Evolutionary conservation across 2,888 invertebrate genomes (phyloP).

Genomic region (Epirrhoe tristata): DNA sequence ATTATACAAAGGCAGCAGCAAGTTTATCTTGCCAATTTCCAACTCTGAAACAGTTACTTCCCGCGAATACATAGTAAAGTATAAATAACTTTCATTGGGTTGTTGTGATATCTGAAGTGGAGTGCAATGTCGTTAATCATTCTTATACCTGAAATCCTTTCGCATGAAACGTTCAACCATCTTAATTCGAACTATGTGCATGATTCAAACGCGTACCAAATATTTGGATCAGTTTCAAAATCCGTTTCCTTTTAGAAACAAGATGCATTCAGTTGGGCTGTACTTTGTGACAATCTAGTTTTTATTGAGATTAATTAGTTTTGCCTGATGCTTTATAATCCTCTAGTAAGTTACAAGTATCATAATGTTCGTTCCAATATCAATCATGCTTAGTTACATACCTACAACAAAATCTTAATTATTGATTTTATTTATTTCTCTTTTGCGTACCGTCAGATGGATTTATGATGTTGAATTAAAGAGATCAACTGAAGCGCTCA

Average conservation of each 20-base stretch:
- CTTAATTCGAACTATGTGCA: conserved; percentile 22
- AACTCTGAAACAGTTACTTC: not conserved
- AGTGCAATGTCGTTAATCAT: conserved; percentile 16
- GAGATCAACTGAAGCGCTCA: no score
- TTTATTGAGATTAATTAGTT: conserved; percentile 26
- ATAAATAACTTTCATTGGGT: conserved; percentile 1
- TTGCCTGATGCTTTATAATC: conserved; percentile 3
- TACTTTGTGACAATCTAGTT: conserved; percentile 29
- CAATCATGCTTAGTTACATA: not conserved
- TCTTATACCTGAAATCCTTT: conserved; percentile 16
- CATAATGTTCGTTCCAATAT: no score
- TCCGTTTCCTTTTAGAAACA: conserved; percentile 29
- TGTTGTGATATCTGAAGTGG: conserved; percentile 6
- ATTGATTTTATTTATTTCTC: no score
- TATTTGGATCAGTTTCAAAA: conserved; percentile 38
- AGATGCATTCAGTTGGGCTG: conserved; percentile 22
- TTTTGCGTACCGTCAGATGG: no score
- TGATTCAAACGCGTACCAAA: conserved; percentile 29
- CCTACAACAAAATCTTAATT: no score
- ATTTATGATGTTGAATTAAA: no score
- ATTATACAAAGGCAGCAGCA: not conserved
- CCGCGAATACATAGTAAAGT: not conserved
- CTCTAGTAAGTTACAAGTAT: no score
- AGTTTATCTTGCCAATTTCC: not conserved
- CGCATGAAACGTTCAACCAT: conserved; percentile 16